These are phyloP conservation scores for Verasper variegatus DNA, from an alignment of 2,113 vertebrate genomes.

Conservation along the genomic window DNA sequence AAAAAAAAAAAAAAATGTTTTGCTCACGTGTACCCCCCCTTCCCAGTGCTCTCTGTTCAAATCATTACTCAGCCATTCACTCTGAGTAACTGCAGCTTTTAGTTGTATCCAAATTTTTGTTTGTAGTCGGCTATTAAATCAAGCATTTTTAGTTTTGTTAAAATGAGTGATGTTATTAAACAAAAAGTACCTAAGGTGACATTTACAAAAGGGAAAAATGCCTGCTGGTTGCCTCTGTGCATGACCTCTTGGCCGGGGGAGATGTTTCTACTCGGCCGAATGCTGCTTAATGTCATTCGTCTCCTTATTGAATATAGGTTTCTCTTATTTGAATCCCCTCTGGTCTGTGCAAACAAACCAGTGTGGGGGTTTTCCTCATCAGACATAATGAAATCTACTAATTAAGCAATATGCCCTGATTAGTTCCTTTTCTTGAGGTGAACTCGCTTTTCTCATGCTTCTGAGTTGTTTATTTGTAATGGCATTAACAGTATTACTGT, in stretches of 20 bases:
- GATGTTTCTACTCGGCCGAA: constrained; percentile 54
- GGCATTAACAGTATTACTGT: constrained; percentile 98
- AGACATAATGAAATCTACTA: constrained; percentile 64
- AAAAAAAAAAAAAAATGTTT: constrained; percentile 36
- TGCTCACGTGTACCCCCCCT: background rate
- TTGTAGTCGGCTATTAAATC: constrained; percentile 63
- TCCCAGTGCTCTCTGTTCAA: constrained; percentile 22
- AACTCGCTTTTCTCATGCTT: constrained; percentile 66
- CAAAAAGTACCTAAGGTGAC: constrained; percentile 57
- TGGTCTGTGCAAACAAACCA: constrained; percentile 37
- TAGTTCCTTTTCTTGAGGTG: constrained; percentile 55
- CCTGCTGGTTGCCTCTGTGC: constrained; percentile 81
- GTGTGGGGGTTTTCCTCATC: constrained; percentile 47
- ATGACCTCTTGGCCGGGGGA: constrained; percentile 74
- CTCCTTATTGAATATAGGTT: constrained; percentile 53
- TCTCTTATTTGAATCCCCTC: constrained; percentile 34
- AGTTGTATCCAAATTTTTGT: constrained; percentile 20
- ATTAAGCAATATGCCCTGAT: constrained; percentile 79
- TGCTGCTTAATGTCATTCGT: constrained; percentile 80
- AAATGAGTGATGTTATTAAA: constrained; percentile 61
- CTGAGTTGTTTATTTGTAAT: constrained; percentile 82
- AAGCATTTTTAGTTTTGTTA: constrained; percentile 68
- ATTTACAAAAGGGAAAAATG: constrained; percentile 74
- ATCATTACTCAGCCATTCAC: constrained; percentile 21
- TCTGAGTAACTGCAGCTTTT: constrained; percentile 41